phyloP scores from a whole-genome alignment of 2,113 vertebrate species.

The Tragelaphus strepsiceros region DNA sequence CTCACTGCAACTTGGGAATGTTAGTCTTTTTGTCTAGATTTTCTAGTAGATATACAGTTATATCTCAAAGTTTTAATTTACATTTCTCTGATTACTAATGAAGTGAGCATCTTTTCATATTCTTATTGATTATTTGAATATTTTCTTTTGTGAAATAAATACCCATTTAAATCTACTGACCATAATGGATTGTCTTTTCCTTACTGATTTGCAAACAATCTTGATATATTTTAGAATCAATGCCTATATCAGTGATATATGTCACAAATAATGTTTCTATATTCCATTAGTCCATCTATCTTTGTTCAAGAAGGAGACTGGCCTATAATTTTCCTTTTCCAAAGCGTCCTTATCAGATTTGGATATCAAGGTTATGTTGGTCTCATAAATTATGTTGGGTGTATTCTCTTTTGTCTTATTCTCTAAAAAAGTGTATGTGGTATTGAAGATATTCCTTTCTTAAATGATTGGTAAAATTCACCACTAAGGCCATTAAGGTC shows the following conservation, averaged over 20 bases:
- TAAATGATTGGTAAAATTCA: background rate
- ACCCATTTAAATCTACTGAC: background rate
- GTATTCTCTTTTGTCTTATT: background rate
- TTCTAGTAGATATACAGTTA: background rate
- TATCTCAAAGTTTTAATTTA: background rate
- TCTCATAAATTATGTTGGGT: background rate
- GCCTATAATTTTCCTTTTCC: background rate
- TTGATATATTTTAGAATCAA: background rate
- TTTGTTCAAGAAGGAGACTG: background rate
- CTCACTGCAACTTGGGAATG: background rate
- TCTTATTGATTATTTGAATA: background rate
- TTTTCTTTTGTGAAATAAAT: background rate
- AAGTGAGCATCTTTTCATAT: background rate
- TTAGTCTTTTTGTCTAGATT: background rate
- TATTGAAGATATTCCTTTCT: background rate
- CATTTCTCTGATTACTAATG: background rate
- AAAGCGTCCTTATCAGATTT: background rate
- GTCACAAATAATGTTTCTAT: background rate
- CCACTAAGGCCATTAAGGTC: background rate
- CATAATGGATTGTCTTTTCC: background rate
- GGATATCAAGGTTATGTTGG: background rate
- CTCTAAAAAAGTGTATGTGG: background rate
- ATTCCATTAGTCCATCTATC: background rate
- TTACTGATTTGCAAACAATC: background rate
- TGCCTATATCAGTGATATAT: background rate